These are phyloP conservation scores for Cricetomys ansorgei DNA, from an alignment of 2,113 vertebrate species.

Conservation along the genomic window DNA sequence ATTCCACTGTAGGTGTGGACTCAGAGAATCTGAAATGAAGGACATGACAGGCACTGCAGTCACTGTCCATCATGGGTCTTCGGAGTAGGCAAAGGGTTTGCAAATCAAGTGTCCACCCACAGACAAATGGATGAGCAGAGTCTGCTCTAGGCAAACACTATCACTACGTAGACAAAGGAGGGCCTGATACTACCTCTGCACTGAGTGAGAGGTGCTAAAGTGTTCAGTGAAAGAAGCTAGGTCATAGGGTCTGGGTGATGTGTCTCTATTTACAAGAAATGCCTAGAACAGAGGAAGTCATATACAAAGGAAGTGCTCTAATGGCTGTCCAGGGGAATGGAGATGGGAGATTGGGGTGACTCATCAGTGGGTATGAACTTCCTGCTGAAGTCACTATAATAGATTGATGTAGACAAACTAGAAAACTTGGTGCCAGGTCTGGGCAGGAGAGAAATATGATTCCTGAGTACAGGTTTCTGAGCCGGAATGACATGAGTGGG, in stretches of 20 bases:
- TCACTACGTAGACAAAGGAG: too few species aligned
- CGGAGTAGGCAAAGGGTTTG: too few species aligned
- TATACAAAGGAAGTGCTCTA: fast-evolving
- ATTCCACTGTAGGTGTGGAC: too few species aligned
- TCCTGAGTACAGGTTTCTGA: not conserved
- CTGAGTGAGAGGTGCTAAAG: too few species aligned
- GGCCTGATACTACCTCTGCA: not conserved
- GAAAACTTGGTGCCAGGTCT: not conserved
- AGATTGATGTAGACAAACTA: not conserved
- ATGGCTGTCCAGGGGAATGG: too few species aligned
- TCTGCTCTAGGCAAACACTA: not conserved
- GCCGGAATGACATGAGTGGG: not conserved
- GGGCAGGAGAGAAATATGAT: not conserved
- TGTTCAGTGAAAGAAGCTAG: not conserved
- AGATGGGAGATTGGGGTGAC: not conserved
- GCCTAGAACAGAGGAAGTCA: too few species aligned
- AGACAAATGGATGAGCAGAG: not conserved
- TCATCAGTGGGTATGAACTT: too few species aligned
- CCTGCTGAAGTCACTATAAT: not conserved
- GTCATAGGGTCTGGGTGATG: not conserved
- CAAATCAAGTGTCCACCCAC: too few species aligned
- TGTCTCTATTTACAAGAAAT: not conserved
- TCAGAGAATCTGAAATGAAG: too few species aligned
- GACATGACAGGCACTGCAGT: too few species aligned
- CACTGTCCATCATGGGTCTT: too few species aligned